Percentiles rank a stretch among this genome's conserved stretches.
Conservation (phyloP, 1,140 invertebrate genomes). For the Drosophila subpulchrella region DNA sequence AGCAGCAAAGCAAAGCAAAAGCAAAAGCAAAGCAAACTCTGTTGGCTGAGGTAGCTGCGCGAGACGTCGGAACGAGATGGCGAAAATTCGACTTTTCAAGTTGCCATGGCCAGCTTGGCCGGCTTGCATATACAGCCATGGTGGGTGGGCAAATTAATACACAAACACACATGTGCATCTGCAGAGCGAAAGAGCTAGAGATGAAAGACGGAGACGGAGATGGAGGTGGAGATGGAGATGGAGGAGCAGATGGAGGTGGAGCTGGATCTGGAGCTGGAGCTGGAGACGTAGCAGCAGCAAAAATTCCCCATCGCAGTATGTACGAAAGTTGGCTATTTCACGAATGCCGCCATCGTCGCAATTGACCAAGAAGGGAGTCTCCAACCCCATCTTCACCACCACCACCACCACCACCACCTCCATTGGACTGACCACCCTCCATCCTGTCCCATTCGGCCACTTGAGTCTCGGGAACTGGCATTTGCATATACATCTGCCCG, state of each 20-base stretch:
- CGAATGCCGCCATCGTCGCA: conserved; percentile 70
- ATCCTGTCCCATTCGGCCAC: conserved; percentile 45
- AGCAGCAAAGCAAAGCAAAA: not conserved
- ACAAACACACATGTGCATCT: conserved; percentile 75
- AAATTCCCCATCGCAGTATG: conserved; percentile 58
- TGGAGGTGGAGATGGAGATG: conserved; percentile 17
- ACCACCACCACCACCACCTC: not conserved
- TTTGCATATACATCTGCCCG: conserved; percentile 68
- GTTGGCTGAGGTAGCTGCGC: conserved; percentile 55
- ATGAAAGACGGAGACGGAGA: conserved; percentile 31
- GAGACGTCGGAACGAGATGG: conserved; percentile 71
- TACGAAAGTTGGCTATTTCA: conserved; percentile 79
- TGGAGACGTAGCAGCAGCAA: conserved; percentile 50
- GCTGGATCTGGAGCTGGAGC: conserved; percentile 32
- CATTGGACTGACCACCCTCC: conserved; percentile 2
- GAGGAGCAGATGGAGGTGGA: conserved; percentile 12
- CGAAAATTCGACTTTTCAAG: conserved; percentile 82
- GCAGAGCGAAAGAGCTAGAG: conserved; percentile 46
- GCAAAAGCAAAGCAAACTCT: conserved; percentile 29
- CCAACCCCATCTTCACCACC: not conserved
- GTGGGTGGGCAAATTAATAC: conserved; percentile 78
- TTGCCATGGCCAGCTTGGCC: conserved; percentile 61
- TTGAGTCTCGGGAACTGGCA: conserved; percentile 57
- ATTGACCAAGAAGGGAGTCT: conserved; percentile 67
- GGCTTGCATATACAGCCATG: conserved; percentile 52